phyloP scores from a whole-genome alignment of 1,140 invertebrate species.

The Ostrea denselamellosa region DNA sequence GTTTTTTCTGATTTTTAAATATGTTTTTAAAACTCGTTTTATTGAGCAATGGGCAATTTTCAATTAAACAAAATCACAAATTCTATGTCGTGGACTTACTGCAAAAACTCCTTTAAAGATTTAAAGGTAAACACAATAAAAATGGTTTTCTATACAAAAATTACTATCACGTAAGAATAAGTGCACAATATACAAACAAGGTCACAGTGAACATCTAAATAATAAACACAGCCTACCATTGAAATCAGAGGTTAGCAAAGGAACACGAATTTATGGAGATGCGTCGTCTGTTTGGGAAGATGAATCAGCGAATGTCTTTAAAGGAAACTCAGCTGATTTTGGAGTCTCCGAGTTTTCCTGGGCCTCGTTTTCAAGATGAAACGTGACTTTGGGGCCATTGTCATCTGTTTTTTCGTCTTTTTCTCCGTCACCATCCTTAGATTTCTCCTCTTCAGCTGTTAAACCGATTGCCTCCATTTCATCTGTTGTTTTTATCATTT shows the following conservation, averaged over 20 bases:
- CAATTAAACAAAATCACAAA: not conserved
- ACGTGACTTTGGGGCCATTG: not conserved
- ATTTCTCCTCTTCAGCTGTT: not conserved
- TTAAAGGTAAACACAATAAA: not conserved
- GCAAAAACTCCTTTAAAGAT: not conserved
- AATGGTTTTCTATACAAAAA: conserved; percentile 10
- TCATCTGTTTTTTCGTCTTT: not conserved
- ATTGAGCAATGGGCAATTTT: not conserved
- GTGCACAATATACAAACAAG: not conserved
- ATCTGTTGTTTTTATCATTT: conserved; percentile 7
- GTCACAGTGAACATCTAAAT: not conserved
- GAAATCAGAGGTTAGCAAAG: not conserved
- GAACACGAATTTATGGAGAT: not conserved
- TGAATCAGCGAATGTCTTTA: conserved; percentile 21
- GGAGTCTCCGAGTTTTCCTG: not conserved
- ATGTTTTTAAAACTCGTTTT: not conserved
- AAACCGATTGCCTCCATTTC: not conserved
- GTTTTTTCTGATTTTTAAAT: not conserved
- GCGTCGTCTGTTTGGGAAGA: conserved; percentile 20
- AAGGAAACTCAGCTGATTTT: not conserved
- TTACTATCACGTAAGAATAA: not conserved
- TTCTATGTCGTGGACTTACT: not conserved
- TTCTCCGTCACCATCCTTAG: not conserved
- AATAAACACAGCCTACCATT: not conserved
- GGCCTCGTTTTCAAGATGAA: conserved; percentile 4